Evolutionary conservation across 2,797 vertebrate species (phyloP), one percentile per base, ranked within the genome.

Genomic region (Myioborus melanocephalus): DNA sequence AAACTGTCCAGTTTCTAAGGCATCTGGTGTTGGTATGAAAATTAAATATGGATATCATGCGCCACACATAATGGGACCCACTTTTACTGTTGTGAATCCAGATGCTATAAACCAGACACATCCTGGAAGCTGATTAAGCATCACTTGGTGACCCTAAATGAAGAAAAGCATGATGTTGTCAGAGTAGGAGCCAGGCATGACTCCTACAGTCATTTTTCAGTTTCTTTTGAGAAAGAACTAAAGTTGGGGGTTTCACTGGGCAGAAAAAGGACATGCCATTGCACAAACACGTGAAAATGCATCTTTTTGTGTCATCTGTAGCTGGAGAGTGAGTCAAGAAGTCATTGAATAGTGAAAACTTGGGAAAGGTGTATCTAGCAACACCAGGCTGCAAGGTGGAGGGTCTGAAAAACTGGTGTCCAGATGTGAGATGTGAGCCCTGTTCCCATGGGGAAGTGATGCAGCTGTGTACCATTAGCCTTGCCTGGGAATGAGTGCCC

Each of bases 1-100:
- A 92, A 91, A 87, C 93, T 64, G 87, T 89, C 86, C 95, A 84
- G 93, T 94, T 95, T 95, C 89, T 95, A 87, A 95, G 32, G 35
- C 90, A 95, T 93, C 86, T 96, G 88, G 59, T 60, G 30, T 59
- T 84, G 66, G 47, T 63, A 94, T 75, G 72, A 94, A 92, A 88
- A 91, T 83, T 86, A 93, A 96, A 86, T 89, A 93, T 35, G 80
- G 7, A 37, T 87, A 66, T 94, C 93, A 72, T 72, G 59, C 73
- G 94, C 64, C 85, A 79, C 9, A 6, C 55, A 84, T 72, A 70
- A 88, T 90, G 80, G 69, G 52, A 83, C 63, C 59, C 70, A 84
- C 52, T 71, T 93, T 87, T 90, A 56, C 77, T 96, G 69, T 57
- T 93, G 68, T 73, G 88, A 44, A 34, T 91, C 88, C 92, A 96